phyloP scores from a whole-genome alignment of 2,888 invertebrate species.

The Eilema sororculum region DNA sequence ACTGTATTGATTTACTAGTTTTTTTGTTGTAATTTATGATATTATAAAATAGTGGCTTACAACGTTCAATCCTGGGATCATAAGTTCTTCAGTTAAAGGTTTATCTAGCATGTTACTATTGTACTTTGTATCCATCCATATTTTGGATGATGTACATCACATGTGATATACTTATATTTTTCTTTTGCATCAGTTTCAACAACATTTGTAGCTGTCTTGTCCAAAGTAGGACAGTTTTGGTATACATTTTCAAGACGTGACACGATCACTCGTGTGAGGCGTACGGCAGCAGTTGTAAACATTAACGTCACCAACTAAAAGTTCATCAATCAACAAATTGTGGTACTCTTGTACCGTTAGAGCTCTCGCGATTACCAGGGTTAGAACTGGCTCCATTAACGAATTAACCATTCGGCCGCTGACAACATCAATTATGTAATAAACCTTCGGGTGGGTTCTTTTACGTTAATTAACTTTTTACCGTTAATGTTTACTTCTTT shows the following conservation, averaged over 20 bases:
- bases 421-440: conserved; percentile 58
- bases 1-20: neutral
- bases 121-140: too few species aligned
- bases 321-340: conserved; percentile 55
- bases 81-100: neutral
- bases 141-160: too few species aligned
- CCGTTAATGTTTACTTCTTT: conserved; percentile 52
- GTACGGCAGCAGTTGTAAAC: conserved; percentile 39
- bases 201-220: conserved; percentile 23
- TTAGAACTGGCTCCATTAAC: conserved; percentile 59
- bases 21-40: neutral
- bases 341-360: conserved; percentile 58
- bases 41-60: neutral
- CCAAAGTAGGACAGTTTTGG: conserved; percentile 27
- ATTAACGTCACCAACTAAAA: conserved; percentile 48
- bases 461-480: conserved; percentile 56
- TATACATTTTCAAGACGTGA: conserved; percentile 38
- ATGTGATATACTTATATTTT: too few species aligned
- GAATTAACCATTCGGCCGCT: conserved; percentile 56
- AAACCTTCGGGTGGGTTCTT: conserved; percentile 51
- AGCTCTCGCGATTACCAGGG: conserved; percentile 53
- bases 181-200: conserved; percentile 14
- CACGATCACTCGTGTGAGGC: conserved; percentile 33
- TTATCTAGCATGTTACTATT: neutral
- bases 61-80: neutral